These are phyloP conservation scores for Acanthopagrus latus DNA, from an alignment of 2,797 vertebrate species.

Conservation along the genomic window DNA sequence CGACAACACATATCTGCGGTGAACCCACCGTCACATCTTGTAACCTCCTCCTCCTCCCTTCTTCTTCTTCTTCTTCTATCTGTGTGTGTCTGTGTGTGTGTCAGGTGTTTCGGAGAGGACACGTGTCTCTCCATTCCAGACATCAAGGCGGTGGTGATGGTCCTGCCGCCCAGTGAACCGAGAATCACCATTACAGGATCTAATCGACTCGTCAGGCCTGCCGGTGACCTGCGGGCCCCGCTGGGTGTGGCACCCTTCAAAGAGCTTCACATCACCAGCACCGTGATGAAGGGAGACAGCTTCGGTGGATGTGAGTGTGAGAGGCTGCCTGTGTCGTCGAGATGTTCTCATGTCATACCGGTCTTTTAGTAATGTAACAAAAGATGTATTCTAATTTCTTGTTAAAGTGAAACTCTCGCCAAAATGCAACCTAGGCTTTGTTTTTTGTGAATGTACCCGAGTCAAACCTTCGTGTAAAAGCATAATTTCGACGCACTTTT, in stretches of 20 bases:
- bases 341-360: constrained; percentile 19
- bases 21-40: constrained; percentile 10
- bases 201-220: constrained; percentile 90
- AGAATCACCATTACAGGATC: constrained; percentile 94
- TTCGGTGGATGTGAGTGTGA: constrained; percentile 83
- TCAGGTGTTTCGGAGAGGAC: constrained; percentile 98
- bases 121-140: constrained; percentile 94
- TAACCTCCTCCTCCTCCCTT: constrained; percentile 2
- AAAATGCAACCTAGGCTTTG: too few relatives aligned
- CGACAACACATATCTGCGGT: not conserved
- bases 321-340: not conserved
- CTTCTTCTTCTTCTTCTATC: not conserved
- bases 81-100: constrained; percentile 27
- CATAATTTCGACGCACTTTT: too few relatives aligned
- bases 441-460: too few relatives aligned
- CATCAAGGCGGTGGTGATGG: constrained; percentile 92
- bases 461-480: too few relatives aligned
- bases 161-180: constrained; percentile 94
- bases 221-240: constrained; percentile 86
- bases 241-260: constrained; percentile 92
- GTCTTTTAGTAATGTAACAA: not conserved
- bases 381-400: not conserved
- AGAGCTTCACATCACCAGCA: constrained; percentile 96
- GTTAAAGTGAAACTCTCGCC: too few relatives aligned
- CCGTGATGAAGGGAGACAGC: constrained; percentile 87